Base-by-base conservation (phyloP, 2,113 vertebrate species). In the Plecotus auritus region DNA sequence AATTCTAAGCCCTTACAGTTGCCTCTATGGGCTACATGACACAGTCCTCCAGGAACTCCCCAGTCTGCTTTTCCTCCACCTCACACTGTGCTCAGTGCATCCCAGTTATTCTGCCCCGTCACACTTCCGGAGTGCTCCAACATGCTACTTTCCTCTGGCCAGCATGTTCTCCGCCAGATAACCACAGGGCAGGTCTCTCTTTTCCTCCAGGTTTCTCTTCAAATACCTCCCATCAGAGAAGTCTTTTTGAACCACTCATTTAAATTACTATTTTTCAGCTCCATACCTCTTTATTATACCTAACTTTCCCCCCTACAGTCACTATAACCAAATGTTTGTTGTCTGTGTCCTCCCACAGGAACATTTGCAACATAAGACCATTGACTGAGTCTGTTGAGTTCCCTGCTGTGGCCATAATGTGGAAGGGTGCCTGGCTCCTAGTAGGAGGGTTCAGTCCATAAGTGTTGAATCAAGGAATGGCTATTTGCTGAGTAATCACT, bases 21-120 rank as follows among this genome's bases (percentile, higher is more conserved):
- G 17, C 13, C 23, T 42, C 22, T 12, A 0, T 0, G 0, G 1
- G 13, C 22, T 54, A 2, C 4, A 1, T 6, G 2, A 20, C 18
- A 40, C 2, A 49, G 17, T 9, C 17, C n/a, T 12, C 73, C 7
- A 17, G 2, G 4, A 0, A 23, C 14, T 51, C 26, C 17, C 37
- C 4, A 9, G 3, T 32, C 30, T 22, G 18, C 35, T 56, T 14
- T n/a, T 32, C 30, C 32, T 66, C 13, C 4, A n/a, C 20, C 17
- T 45, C n/a, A 2, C 8, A 45, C 14, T 11, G 8, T 56, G 9
- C 20, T 74, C 10, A 20, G n/a, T 40, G 20, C 7, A 3, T 54
- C 1, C 51, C 26, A 45, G 3, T 51, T 26, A 40, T 23, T 73
- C 17, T 32, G 66, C 35, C 35, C 35, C 14, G 6, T 77, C 8